Evolutionary conservation across 2,797 vertebrate genomes (phyloP), one percentile per base, ranked within the genome.

Genomic region (Enteromius argenteus): DNA sequence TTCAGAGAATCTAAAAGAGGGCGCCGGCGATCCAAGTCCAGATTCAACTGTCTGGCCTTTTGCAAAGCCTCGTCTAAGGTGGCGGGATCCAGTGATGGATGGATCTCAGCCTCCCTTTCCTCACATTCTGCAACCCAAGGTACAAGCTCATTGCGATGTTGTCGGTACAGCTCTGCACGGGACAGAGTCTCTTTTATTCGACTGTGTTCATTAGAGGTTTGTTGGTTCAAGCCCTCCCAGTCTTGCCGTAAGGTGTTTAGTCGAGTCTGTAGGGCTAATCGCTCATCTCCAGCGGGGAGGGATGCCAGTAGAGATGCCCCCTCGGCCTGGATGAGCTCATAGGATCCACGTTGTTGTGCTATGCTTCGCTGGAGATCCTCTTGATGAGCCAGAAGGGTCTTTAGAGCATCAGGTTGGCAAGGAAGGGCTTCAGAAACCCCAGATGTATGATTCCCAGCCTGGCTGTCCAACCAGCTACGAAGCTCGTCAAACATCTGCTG

Each of bases 401-500:
- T 96, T 30, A 99, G 87, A 73, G 87, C 93, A 42, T 94, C 96
- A 4, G 96, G 93, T 87, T 93, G 96, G 84, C 97, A 98, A 77
- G 98, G 98, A 78, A 99, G 91, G 0, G 95, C 92, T 39, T 91
- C 93, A 5, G 81, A 90, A 81, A 94, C 92, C 2, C 93, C 90
- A 2, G 91, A 90, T 62, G 87, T 83, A 90, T 94, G 94, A 77
- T 96, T 94, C 11, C 92, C 92, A 85, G 89, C 88, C 90, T 94
- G 96, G 81, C 92, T 91, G 88, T 98, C 95, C 8, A 99, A 94
- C 98, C 98, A 99, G 60, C 93, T 93, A 88, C 96, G 96, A 86
- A 99, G 90, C 88, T 99, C 98, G 89, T 98, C 96, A 81, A 99
- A 99, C 96, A 98, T 99, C 92, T 99, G 97, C 92, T 99, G 98